Base-by-base conservation (phyloP, 2,113 vertebrate species). In the Formicarius rufipectus region DNA sequence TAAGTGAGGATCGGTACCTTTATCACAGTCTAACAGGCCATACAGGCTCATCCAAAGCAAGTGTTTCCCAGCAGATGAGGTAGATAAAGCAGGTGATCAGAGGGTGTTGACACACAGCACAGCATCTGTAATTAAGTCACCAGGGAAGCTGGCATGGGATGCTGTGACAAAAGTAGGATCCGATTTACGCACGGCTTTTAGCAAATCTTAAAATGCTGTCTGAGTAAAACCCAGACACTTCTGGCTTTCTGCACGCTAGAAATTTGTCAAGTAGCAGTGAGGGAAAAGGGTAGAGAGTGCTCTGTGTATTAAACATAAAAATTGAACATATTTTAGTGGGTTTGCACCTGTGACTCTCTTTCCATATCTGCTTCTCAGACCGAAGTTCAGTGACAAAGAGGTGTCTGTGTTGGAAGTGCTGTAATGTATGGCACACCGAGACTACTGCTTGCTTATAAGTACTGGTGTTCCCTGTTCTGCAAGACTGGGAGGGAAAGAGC, bases 61-160 rank as follows among this genome's bases (percentile, higher is more conserved):
- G 35, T 28, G 18, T 87, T 93, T 91, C 72, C 95, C 93, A 88
- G 88, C 78, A 94, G 96, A 95, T 85, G 91, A 85, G 69, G 31
- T 37, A 96, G 92, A 95, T 94, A 96, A 88, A 94, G 45, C 0
- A 0, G n/a, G 45, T 88, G 67, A 90, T 89, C 90, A 84, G 75
- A 76, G 63, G 16, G 56, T 90, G 92, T 95, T 97, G 96, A 92
- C 91, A 94, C 47, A 94, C 4, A 10, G 47, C 69, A 44, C 90
- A 89, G 84, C 79, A 97, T 84, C 84, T 96, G 49, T 96, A 96
- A 97, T 97, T 96, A 97, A 96, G 86, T 85, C 96, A 95, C 93
- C 50, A 37, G 92, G 96, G 95, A 94, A 91, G 88, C 47, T 81
- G 83, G 84, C 76, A 42, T 21, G 12, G 83, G 85, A 52, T 86